Base-by-base conservation (phyloP, 2,113 vertebrate species). In the Cygnus buccinator region DNA sequence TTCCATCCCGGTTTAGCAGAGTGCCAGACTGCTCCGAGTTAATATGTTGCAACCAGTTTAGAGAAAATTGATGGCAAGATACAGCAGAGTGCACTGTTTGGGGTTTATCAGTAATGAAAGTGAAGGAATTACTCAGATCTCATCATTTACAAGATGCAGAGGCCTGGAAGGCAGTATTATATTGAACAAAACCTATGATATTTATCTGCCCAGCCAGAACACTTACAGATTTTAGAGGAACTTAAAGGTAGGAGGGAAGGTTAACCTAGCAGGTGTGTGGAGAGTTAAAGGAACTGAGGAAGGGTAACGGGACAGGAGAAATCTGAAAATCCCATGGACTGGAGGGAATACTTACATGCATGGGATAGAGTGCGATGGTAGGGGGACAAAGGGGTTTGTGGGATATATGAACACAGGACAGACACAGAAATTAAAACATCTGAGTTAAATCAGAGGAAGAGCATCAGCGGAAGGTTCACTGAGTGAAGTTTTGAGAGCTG, bases 31-130 rank as follows among this genome's bases (percentile, higher is more conserved):
- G 73, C 52, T 84, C 68, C 5, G 3, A 90, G 76, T 92, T 77
- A 90, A 70, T 65, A 35, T 17, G 21, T 78, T 89, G 50, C 65
- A 67, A 81, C 17, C 41, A 55, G 70, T 93, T 90, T 92, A 81
- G 57, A 92, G 68, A 75, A 92, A 92, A 93, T 70, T 93, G 78
- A 58, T 90, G 79, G 33, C 66, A 92, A 86, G 55, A 54, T 87
- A 74, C 61, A 84, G 87, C 39, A 54, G 50, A 58, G 31, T 89
- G 39, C 39, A 44, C 14, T 43, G 39, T 1, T 78, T 84, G n/a
- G 52, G 12, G 46, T 54, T 46, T 4, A 2, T 87, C 52, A n/a
- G 68, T 25, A 28, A 67, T 25, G 35, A 39, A 84, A 91, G 43
- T 37, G 62, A 82, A 91, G 52, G 61, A 82, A 76, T 84, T 94